A percentile compares a stretch with the other conserved stretches of the same genome.
These are phyloP conservation scores for Petaurus breviceps DNA, from an alignment of 2,113 vertebrate genomes.

Conservation along the genomic window DNA sequence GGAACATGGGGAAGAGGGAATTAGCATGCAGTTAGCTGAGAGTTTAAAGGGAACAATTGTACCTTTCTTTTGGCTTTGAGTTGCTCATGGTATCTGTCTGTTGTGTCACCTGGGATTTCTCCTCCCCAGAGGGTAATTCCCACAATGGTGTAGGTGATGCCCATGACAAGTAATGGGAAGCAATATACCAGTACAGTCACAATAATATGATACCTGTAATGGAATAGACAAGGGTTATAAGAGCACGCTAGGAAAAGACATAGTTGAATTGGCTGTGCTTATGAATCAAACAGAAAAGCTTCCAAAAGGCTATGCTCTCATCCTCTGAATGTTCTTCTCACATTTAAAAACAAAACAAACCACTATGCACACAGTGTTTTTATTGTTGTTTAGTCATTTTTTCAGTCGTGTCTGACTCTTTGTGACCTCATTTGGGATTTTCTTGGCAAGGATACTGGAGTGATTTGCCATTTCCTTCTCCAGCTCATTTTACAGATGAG, in stretches of 20 bases:
- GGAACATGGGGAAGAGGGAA: not conserved
- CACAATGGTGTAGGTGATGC: constrained; percentile 96
- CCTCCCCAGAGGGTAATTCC: constrained; percentile 97
- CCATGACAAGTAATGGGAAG: constrained; percentile 96
- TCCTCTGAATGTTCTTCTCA: not conserved
- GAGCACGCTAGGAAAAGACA: not conserved
- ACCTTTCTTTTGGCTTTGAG: constrained; percentile 98
- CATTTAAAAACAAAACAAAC: not conserved
- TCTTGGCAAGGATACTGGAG: not conserved
- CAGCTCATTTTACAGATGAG: not conserved
- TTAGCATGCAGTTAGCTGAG: not conserved
- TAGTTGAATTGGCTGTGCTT: not conserved
- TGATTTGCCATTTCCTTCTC: not conserved
- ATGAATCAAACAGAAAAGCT: constrained; percentile 10
- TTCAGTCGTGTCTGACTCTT: not conserved
- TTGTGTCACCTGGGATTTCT: constrained; percentile 96
- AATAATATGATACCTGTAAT: constrained; percentile 93
- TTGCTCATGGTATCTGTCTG: constrained; percentile 95
- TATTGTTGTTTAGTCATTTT: not conserved
- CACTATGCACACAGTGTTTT: not conserved
- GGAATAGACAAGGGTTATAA: constrained; percentile 7
- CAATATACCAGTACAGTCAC: constrained; percentile 93
- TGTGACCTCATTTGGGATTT: not conserved
- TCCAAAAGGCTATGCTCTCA: not conserved
- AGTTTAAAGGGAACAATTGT: constrained; percentile 53